Base-by-base conservation (phyloP, 2,888 invertebrate genomes). In the Rhamnusium bicolor region DNA sequence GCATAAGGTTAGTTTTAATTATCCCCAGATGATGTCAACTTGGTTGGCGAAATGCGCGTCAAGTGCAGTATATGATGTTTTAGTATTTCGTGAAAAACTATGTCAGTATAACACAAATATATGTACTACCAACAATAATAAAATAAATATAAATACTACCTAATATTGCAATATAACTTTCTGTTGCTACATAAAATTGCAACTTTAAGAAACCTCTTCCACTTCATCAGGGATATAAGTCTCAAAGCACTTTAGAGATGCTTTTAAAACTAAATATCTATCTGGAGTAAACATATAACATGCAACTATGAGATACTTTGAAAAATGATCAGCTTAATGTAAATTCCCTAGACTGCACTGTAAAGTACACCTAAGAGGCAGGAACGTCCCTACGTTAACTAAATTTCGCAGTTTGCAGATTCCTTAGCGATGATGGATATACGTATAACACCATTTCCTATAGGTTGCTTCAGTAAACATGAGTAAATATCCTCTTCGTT, bases 391-490 rank as follows among this genome's bases (percentile, higher is more conserved):
- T 46, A 21, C 18, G 24, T 61, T 60, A 51, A 69, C 40, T 53
- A 69, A 51, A 47, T 60, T 69, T 60, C 32, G 32, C 60, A 62
- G 58, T 73, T 73, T 66, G 73, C 71, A 76, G 69, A 76, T 76
- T 73, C 61, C 71, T 62, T 49, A 65, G 24, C 63, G 47, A 61
- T 72, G 74, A 74, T 73, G 68, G 65, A 68, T 72, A 68, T 69
- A 73, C 71, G 65, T 19, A 16, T 71, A 76, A 77, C 71, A 66
- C 61, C 63, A 71, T 73, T 70, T 66, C 71, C 74, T 74, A 75
- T 79, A 76, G 79, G 77, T 78, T 76, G 75, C 79, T 67, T 72
- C 60, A 71, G 78, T 80, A 78, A 79, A 78, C 78, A 77, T 54
- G 71, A 66, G 74, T 73, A 78, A 80, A 80, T 79, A 80, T 79